phyloP scores from a whole-genome alignment of 2,888 invertebrate species.

The Caenorhabditis zanzibari region DNA sequence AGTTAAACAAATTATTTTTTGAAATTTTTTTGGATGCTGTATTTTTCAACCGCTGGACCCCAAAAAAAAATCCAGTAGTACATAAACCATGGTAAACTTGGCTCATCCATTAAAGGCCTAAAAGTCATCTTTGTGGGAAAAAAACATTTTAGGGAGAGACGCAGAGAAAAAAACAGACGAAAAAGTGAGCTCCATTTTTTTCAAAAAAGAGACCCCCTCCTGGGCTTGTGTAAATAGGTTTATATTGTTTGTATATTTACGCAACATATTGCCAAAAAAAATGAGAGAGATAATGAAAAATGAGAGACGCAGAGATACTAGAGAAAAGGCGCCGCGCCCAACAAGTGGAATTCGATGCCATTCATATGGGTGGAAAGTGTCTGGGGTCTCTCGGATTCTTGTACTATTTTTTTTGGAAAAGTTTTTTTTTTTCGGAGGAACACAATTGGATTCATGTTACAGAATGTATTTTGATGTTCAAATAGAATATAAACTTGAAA shows the following conservation, averaged over 20 bases:
- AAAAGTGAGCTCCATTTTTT: not conserved
- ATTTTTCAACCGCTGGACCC: too few relatives aligned
- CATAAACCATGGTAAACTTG: too few relatives aligned
- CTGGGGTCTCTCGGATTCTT: not conserved
- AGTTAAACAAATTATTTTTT: too few relatives aligned
- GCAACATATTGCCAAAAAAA: slow-evolving; percentile 41
- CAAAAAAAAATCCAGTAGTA: too few relatives aligned
- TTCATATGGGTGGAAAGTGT: slow-evolving; percentile 10
- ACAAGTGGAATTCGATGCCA: slow-evolving; percentile 37
- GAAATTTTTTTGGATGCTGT: too few relatives aligned
- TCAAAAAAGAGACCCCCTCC: not conserved
- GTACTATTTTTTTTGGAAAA: slow-evolving; percentile 9
- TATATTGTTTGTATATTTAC: slow-evolving; percentile 63
- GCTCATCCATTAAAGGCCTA: too few relatives aligned
- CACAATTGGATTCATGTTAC: not conserved
- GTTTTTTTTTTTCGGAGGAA: not conserved
- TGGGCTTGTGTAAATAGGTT: slow-evolving; percentile 53
- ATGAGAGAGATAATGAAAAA: not conserved
- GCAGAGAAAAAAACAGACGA: not conserved
- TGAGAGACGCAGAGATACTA: slow-evolving; percentile 8
- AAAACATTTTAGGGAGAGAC: not conserved
- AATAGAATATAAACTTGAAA: not conserved
- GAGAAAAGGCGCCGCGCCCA: not conserved
- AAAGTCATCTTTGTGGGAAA: too few relatives aligned
- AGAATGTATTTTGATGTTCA: not conserved